Evolutionary conservation across 2,888 invertebrate species (phyloP).

Genomic region (Agrochola circellaris): DNA sequence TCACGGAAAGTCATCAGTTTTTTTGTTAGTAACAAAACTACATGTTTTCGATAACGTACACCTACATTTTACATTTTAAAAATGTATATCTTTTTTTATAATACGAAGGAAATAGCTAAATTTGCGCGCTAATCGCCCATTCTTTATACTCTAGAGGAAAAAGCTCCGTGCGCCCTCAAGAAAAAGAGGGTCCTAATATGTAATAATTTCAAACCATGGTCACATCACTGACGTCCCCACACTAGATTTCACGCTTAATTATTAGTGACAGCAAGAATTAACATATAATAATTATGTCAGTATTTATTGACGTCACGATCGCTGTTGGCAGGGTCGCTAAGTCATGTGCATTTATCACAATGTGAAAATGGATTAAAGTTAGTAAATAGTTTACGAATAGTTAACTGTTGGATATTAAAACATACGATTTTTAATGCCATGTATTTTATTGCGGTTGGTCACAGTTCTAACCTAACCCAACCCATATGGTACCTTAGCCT

Average conservation of each 20-base stretch:
- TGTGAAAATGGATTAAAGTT: not conserved
- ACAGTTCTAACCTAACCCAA: no score
- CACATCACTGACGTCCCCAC: not conserved
- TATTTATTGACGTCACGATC: constrained; percentile 25
- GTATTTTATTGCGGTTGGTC: not conserved
- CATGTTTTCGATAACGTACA: no score
- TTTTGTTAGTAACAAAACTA: no score
- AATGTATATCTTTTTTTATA: no score
- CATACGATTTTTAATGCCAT: not conserved
- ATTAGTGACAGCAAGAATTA: constrained; percentile 11
- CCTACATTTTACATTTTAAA: no score
- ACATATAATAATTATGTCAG: constrained; percentile 26
- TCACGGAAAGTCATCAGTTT: no score
- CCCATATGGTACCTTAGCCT: no score
- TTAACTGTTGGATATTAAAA: not conserved
- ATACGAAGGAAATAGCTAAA: no score
- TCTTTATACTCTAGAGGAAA: no score
- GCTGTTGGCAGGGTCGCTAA: not conserved
- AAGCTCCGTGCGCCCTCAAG: no score
- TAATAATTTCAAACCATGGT: not conserved
- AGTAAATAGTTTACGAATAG: not conserved
- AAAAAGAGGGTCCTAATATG: not conserved
- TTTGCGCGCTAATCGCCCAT: no score
- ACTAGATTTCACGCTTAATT: constrained; percentile 34
- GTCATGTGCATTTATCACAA: constrained; percentile 2